Base-by-base conservation (phyloP, 2,888 invertebrate species). In the Nomada lathburiana region DNA sequence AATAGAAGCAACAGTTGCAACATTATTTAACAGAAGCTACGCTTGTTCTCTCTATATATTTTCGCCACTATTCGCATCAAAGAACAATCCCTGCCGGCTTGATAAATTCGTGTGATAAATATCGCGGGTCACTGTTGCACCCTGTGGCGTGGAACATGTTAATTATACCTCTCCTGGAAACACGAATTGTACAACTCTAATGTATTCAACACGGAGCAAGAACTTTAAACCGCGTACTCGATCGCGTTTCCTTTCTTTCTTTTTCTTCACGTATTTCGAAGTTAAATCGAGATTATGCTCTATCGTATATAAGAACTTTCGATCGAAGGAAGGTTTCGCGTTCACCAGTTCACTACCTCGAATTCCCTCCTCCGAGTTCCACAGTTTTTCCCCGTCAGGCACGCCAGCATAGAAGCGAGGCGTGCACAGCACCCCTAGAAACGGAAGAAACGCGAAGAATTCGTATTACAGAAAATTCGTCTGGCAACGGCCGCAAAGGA, bases 371-470 rank as follows among this genome's bases (percentile, higher is more conserved):
- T 13, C 20, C 42, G 29, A 26, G 53, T 53, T 63, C 26, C 29
- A 13, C 23, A 47, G 75, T 36, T 75, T 29, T n/a, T 13, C 60
- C 29, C 42, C 3, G 65, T 47, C 53, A 53, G 47, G 47, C 20
- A 60, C 44, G 11, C 36, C 57, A 55, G 70, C 20, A n/a, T 26
- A 52, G 47, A 26, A 20, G 29, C 23, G 36, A 68, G 55, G 10
- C 55, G 26, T 16, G 47, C 42, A 44, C 26, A 64, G n/a, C 47
- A 62, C 26, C 29, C 16, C 20, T 55, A 42, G 59, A 59, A 68
- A 68, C 23, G 23, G 42, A 64, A 76, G 82, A 76, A 73, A 76
- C 68, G 63, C 68, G 60, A 23, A 57, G 82, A 82, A 82, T 82
- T 80, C 47, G 69, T 44, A 76, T 73, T 82, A 82, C 50, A 55